Evolutionary conservation across 2,113 vertebrate species (phyloP).

Genomic region (Empidonax traillii): DNA sequence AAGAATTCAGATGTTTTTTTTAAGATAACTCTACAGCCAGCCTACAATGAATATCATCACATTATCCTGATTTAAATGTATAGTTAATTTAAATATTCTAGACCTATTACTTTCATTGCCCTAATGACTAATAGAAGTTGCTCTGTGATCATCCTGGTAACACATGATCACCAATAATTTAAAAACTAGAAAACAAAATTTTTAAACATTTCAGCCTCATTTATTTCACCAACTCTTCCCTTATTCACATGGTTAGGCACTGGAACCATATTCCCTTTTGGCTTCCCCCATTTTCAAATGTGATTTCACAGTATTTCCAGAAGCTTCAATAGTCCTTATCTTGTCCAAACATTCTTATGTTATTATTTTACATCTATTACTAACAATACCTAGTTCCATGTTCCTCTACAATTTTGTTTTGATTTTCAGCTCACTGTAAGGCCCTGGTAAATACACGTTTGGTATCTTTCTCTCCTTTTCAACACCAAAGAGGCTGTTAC

Average conservation of each 20-base stretch:
- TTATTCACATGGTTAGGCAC: neutral
- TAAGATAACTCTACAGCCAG: neutral
- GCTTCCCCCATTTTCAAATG: neutral
- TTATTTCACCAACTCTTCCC: neutral
- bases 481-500: neutral
- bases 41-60: neutral
- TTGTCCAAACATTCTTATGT: neutral
- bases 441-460: neutral
- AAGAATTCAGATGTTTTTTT: neutral
- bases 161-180: neutral
- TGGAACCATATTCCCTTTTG: neutral
- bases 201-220: neutral
- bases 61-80: neutral
- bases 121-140: neutral
- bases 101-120: neutral
- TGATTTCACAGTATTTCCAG: neutral
- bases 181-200: neutral
- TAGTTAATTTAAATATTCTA: neutral
- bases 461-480: neutral
- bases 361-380: neutral
- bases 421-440: neutral
- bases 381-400: neutral
- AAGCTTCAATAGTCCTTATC: neutral
- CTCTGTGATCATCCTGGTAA: neutral
- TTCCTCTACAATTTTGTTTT: neutral